Percentiles rank a stretch among this genome's conserved stretches.
Conservation (phyloP, 2,888 invertebrate genomes). For the Lycophotia porphyrea region DNA sequence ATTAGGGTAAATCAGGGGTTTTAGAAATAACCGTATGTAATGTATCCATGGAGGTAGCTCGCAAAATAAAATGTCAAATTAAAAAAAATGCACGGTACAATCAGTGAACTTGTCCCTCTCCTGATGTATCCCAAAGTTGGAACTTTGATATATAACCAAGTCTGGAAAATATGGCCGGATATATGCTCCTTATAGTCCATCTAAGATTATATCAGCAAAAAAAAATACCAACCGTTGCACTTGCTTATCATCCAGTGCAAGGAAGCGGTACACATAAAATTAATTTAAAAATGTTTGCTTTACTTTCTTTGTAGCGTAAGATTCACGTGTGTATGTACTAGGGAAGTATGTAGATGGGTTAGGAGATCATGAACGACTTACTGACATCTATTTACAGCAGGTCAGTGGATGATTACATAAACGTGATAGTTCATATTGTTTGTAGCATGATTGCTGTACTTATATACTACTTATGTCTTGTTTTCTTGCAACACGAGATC, state of each 20-base stretch:
- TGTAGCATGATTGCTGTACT: conserved; percentile 32
- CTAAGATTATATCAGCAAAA: conserved; percentile 29
- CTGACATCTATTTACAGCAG: conserved; percentile 35
- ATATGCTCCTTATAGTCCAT: conserved; percentile 19
- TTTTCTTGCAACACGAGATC: conserved; percentile 28
- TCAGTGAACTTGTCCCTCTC: background rate
- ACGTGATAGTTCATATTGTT: conserved; percentile 48
- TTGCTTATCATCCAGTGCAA: conserved; percentile 48
- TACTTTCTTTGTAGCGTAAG: conserved; percentile 18
- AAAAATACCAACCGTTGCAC: conserved; percentile 42
- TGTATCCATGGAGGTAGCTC: background rate
- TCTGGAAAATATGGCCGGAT: conserved; percentile 6
- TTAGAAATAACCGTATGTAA: background rate
- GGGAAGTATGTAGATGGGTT: background rate
- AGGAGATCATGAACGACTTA: conserved; percentile 12
- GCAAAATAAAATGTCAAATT: background rate
- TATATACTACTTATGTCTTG: conserved; percentile 11
- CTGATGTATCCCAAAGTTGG: background rate
- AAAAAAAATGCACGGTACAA: background rate
- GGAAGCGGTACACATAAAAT: conserved; percentile 46
- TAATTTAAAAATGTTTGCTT: conserved; percentile 57
- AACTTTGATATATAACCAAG: background rate
- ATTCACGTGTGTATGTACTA: conserved; percentile 2
- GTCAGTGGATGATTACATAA: conserved; percentile 53
- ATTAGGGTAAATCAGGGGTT: no score